Conservation (phyloP, 2,113 vertebrate species). For the Rutilus rutilus region DNA sequence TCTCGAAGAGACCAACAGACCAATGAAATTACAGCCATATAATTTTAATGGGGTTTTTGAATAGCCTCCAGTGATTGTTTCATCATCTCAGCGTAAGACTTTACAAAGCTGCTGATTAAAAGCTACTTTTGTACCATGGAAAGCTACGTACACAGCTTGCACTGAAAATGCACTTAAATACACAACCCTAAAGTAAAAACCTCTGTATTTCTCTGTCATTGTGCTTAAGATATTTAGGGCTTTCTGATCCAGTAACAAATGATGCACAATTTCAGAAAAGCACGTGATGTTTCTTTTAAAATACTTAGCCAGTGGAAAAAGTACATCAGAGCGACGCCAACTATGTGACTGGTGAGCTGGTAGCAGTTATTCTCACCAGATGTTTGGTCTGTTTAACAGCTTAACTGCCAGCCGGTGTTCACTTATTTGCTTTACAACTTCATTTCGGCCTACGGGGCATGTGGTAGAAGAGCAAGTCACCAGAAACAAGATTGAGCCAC, state of each 20-base stretch:
- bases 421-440: background rate
- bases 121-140: background rate
- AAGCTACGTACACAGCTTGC: background rate
- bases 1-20: background rate
- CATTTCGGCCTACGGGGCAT: background rate
- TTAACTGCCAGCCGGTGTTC: background rate
- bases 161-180: background rate
- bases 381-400: background rate
- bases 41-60: constrained; percentile 25
- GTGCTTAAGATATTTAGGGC: background rate
- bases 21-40: constrained; percentile 14
- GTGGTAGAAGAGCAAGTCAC: background rate
- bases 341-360: background rate
- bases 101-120: constrained; percentile 35
- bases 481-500: background rate
- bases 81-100: constrained; percentile 26
- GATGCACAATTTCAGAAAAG: background rate
- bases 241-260: background rate
- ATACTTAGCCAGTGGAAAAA: background rate
- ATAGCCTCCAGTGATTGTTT: constrained; percentile 33
- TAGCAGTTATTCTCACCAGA: background rate
- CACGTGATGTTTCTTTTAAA: background rate
- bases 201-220: background rate
- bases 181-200: background rate
- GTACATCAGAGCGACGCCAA: background rate